Base-by-base conservation (phyloP, 2,888 invertebrate species). In the Synergus japonicus region DNA sequence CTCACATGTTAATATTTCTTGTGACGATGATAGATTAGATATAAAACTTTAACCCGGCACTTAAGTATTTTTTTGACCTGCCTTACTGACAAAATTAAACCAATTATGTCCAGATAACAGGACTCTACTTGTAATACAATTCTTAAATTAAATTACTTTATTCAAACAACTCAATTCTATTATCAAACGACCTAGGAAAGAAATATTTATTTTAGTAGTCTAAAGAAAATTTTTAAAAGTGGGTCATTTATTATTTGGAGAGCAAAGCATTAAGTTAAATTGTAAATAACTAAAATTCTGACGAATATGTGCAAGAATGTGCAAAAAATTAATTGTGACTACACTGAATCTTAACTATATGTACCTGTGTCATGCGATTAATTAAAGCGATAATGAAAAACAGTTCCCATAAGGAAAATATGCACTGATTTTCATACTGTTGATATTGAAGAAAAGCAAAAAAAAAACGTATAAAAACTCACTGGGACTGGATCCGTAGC, bases 401-500 rank as follows among this genome's bases (percentile, higher is more conserved):
- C 15, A 41, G 37, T 58, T 58, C 18, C 9, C 58, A 58, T 58
- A 3, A 18, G 9, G 18, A 12, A 63, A 63, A 13, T 63, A 29
- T 12, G 1, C 22, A 60, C 15, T 4, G 8, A 18, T 58, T n/a
- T 58, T 18, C n/a, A 18, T 58, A 64, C 8, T 64, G 5, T 58
- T 49, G 29, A 54, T 9, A 77, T 3, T 46, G 13, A 18, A 29
- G 15, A 10, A 29, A 43, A 67, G 8, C 12, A 67, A 54, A 41
- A 66, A 49, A n/a, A 79, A 44, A 69, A 2, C 5, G 2, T 46
- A 73, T n/a, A 78, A 49, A 78, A 54, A 88, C 91, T 89, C 80
- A 91, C 91, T 90, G 77, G 88, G 90, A 78, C 84, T 88, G 15
- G 90, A 85, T 79, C 87, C 87, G 49, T 88, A 85, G 41, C 85